These are phyloP conservation scores for Chloroceryle aenea DNA, from an alignment of 2,113 vertebrate species.

Conservation along the genomic window DNA sequence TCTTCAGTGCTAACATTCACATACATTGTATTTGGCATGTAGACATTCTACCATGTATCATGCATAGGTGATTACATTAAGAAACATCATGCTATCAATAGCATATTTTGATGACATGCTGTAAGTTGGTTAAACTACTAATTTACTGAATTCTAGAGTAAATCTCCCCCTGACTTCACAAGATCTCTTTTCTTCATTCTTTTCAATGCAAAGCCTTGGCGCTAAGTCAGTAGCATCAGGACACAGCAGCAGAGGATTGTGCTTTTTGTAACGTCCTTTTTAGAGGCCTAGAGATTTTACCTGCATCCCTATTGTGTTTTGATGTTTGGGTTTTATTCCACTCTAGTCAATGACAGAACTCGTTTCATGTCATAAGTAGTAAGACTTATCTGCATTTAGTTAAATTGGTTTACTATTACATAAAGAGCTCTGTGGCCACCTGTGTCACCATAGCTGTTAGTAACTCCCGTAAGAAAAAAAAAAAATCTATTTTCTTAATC, in stretches of 20 bases:
- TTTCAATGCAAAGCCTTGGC: not conserved
- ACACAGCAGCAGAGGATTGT: not conserved
- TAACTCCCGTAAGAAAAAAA: not conserved
- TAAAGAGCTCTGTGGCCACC: not conserved
- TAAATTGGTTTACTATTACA: not conserved
- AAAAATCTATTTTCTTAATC: not conserved
- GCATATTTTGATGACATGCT: rapidly evolving
- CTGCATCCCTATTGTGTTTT: not conserved
- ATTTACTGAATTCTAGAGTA: not conserved
- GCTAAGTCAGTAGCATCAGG: not conserved
- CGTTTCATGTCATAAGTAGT: not conserved
- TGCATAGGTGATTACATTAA: not conserved
- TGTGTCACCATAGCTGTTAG: not conserved
- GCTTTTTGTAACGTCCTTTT: not conserved
- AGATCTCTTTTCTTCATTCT: not conserved
- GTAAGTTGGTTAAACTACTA: not conserved
- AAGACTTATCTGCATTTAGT: not conserved
- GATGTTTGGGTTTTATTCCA: not conserved
- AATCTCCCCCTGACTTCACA: not conserved
- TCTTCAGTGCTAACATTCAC: not conserved
- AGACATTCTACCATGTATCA: not conserved
- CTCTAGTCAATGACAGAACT: not conserved
- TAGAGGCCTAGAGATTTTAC: not conserved
- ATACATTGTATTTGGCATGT: not conserved
- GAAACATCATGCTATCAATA: not conserved